Evolutionary conservation across 2,797 vertebrate species (phyloP).

Genomic region (Coreius guichenoti): DNA sequence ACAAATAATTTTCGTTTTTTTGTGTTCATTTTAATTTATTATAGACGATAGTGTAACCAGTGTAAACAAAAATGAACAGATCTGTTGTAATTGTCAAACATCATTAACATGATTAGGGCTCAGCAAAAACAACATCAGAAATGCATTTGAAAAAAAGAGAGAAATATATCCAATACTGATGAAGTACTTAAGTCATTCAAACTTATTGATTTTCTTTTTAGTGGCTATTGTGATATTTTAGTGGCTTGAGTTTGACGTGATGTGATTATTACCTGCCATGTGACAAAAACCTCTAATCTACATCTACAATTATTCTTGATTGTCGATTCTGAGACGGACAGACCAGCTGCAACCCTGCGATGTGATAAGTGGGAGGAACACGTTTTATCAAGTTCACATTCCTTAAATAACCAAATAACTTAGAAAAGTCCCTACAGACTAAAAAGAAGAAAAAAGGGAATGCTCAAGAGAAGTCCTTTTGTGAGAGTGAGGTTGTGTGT

Average conservation of each 20-base stretch:
- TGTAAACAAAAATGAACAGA: no score
- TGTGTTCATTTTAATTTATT: no score
- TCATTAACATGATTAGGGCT: background rate
- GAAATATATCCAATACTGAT: background rate
- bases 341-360: background rate
- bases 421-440: conserved; percentile 36
- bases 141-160: background rate
- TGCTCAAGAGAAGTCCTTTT: conserved; percentile 8
- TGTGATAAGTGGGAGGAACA: conserved; percentile 6
- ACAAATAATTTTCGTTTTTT: no score
- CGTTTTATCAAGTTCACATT: conserved; percentile 51
- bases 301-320: background rate
- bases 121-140: background rate
- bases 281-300: background rate
- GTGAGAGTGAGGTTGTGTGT: background rate
- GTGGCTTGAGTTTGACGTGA: background rate
- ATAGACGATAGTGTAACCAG: no score
- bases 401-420: conserved; percentile 47
- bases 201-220: background rate
- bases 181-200: background rate
- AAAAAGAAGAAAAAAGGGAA: conserved; percentile 28
- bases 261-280: background rate
- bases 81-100: no score
- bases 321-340: background rate
- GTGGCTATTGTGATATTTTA: background rate